These are phyloP conservation scores for Sebastes fasciatus DNA, from an alignment of 2,113 vertebrate genomes.

Conservation along the genomic window DNA sequence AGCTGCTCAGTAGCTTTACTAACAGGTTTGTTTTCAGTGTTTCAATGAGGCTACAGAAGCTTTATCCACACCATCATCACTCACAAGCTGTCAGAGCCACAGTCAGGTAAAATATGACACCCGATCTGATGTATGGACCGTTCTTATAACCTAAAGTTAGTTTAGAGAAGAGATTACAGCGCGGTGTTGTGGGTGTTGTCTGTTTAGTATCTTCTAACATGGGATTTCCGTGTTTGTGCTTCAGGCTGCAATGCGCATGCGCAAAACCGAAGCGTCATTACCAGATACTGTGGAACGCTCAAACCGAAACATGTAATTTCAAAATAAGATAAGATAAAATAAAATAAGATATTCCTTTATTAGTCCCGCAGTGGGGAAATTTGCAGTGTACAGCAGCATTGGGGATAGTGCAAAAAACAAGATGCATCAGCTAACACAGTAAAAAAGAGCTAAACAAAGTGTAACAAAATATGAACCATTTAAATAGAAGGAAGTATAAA, in stretches of 20 bases:
- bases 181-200: not conserved
- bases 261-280: not conserved
- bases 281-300: not conserved
- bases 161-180: not conserved
- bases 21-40: constrained; percentile 2
- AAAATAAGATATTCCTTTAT: too few relatives aligned
- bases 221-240: constrained; percentile 59
- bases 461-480: too few relatives aligned
- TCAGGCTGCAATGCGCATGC: constrained; percentile 42
- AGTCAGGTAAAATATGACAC: not conserved
- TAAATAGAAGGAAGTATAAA: too few relatives aligned
- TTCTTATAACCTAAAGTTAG: not conserved
- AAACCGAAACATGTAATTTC: too few relatives aligned
- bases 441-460: too few relatives aligned
- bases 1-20: not conserved
- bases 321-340: too few relatives aligned
- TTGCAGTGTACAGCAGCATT: too few relatives aligned
- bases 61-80: not conserved
- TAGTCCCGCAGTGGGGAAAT: too few relatives aligned
- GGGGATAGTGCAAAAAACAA: too few relatives aligned
- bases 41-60: constrained; percentile 21
- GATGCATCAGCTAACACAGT: too few relatives aligned
- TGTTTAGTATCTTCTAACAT: not conserved
- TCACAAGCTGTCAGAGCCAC: not conserved
- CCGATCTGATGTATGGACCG: not conserved